These are phyloP conservation scores for Nycticryphes semicollaris DNA, from an alignment of 2,113 vertebrate species.

Conservation along the genomic window DNA sequence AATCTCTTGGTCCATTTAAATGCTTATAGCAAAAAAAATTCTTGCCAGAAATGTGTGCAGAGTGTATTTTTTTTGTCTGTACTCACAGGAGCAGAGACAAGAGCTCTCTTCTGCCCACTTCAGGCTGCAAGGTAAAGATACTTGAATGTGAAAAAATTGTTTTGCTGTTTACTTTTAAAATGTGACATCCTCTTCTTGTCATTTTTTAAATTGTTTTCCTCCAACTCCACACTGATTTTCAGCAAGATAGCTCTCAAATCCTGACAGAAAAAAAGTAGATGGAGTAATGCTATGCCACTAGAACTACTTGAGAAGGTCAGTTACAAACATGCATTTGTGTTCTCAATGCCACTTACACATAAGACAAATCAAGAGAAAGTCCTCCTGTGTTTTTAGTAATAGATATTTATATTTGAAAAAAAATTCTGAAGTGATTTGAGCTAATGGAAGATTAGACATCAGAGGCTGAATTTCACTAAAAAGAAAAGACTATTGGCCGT, in stretches of 20 bases:
- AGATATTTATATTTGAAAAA: not conserved
- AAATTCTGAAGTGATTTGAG: not conserved
- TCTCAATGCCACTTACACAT: not conserved
- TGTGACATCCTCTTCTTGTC: not conserved
- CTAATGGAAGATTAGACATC: not conserved
- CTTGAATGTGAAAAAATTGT: not conserved
- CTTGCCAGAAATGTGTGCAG: not conserved
- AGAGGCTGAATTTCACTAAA: not conserved
- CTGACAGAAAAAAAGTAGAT: not conserved
- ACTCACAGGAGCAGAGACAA: not conserved
- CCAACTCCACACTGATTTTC: not conserved
- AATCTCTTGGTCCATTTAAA: not conserved
- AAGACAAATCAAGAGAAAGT: not conserved
- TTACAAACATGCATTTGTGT: not conserved
- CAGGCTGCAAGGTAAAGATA: conserved; percentile 24
- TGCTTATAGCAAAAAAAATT: not conserved
- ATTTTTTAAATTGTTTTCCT: not conserved
- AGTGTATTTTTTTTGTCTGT: not conserved
- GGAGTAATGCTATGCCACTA: not conserved
- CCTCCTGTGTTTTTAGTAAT: not conserved
- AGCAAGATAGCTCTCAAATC: not conserved
- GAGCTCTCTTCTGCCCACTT: conserved; percentile 58
- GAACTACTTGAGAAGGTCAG: not conserved
- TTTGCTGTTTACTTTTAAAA: not conserved
- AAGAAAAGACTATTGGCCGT: not conserved